Evolutionary conservation across 2,888 invertebrate species (phyloP), one percentile per base, ranked within the genome.

Genomic region (Ectobius pallidus): DNA sequence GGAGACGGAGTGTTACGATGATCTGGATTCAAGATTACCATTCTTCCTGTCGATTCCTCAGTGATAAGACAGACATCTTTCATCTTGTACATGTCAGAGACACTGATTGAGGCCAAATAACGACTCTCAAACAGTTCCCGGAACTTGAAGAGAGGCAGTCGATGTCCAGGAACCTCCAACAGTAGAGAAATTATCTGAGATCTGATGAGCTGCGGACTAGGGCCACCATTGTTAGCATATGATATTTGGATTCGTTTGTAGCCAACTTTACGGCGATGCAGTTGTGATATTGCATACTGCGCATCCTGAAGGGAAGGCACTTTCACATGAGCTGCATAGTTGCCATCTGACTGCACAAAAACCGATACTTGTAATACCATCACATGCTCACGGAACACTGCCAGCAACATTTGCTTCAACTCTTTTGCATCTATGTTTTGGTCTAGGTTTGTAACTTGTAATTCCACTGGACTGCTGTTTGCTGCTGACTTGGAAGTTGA

Each of bases 81-180:
- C 81, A 95, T 87, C 79, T 90, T 89, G 72, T 89, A 89, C 61
- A 92, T 84, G 76, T 92, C 92, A 0, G 91, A 90, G 0, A 91
- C 88, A 14, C 91, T 91, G 3, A 92, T 85, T 0, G 92, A 90
- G 75, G 91, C 90, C 81, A 93, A 90, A 80, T 91, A 92, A 9
- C 94, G 89, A 77, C 91, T 91, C 77, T 95, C 94, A 81, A 92
- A 92, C 74, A 94, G 87, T 80, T 95, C 93, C 65, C 95, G 88
- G 76, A 96, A 89, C 79, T 93, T 91, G 78, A 94, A 90, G 0
- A 96, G 84, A 0, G 95, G 94, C 77, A 96, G 85, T 70, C 88
- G 87, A 79, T 90, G 87, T 2, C 89, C 89, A 27, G 92, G 91
- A 49, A 93, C 92, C 80, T 94, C 93, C 42, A 87, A 87, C 20